Conservation (phyloP, 2,797 vertebrate genomes). For the Hemibagrus guttatus region DNA sequence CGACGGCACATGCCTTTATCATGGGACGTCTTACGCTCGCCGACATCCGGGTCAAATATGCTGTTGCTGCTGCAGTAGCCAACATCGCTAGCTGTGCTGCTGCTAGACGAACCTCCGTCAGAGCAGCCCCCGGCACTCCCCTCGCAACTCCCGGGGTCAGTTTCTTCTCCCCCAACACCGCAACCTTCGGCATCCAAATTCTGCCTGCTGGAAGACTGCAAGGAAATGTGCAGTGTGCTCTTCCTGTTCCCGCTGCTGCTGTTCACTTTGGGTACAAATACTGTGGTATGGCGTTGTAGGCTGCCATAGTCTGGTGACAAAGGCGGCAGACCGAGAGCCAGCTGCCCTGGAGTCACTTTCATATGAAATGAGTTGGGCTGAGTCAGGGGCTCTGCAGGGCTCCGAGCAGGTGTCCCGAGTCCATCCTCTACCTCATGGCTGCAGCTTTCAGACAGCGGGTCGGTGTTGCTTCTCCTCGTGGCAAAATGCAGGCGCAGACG, state of each 20-base stretch:
- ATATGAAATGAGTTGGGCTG: constrained; percentile 75
- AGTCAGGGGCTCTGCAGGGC: constrained; percentile 69
- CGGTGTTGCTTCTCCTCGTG: constrained; percentile 89
- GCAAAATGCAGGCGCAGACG: constrained; percentile 91
- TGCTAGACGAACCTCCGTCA: constrained; percentile 71
- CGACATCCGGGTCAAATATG: constrained; percentile 80
- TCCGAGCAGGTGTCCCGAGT: constrained; percentile 65
- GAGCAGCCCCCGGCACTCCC: constrained; percentile 59
- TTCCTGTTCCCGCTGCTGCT: constrained; percentile 72
- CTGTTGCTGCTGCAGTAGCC: constrained; percentile 78
- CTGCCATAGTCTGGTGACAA: constrained; percentile 74
- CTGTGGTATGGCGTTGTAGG: constrained; percentile 72
- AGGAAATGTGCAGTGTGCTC: constrained; percentile 86
- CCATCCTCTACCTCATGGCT: constrained; percentile 78
- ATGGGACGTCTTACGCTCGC: constrained; percentile 70
- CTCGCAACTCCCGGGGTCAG: constrained; percentile 62
- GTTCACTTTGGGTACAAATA: constrained; percentile 78
- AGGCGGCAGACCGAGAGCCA: constrained; percentile 65
- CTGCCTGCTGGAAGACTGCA: constrained; percentile 78
- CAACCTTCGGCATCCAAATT: constrained; percentile 65
- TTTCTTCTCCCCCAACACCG: constrained; percentile 66
- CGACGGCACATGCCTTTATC: constrained; percentile 67
- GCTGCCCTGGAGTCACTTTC: constrained; percentile 80
- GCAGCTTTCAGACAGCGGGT: constrained; percentile 84
- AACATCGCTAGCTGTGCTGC: constrained; percentile 75